Conservation (phyloP, 2,113 vertebrate genomes). For the Megatriorchis doriae region DNA sequence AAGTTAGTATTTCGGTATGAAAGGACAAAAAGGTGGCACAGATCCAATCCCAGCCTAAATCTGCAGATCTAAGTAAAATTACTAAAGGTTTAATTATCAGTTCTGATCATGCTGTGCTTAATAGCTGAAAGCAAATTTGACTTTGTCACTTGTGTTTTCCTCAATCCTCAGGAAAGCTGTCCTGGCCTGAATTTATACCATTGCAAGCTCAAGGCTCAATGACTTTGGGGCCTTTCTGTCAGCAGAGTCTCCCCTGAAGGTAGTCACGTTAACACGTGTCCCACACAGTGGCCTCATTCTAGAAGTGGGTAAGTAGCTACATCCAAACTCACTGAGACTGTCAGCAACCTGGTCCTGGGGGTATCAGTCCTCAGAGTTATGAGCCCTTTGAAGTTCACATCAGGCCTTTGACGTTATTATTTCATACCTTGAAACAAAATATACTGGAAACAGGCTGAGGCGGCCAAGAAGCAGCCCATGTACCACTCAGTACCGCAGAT, state of each 20-base stretch:
- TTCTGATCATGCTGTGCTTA: not conserved
- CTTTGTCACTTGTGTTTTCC: not conserved
- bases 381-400: not conserved
- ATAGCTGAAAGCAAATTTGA: not conserved
- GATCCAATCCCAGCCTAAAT: not conserved
- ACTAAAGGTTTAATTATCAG: not conserved
- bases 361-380: fast-evolving
- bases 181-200: not conserved
- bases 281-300: not conserved
- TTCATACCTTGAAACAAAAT: not conserved
- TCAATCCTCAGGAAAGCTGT: not conserved
- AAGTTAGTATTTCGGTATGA: not conserved
- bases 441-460: not conserved
- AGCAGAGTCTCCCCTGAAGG: not conserved
- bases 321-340: fast-evolving
- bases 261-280: fast-evolving
- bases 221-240: not conserved
- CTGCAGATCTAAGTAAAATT: not conserved
- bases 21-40: not conserved
- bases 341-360: not conserved
- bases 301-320: not conserved
- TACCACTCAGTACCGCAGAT: fast-evolving
- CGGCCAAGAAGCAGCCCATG: fast-evolving
- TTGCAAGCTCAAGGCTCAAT: not conserved
- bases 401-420: not conserved